Percentiles rank a stretch among this genome's conserved stretches.
phyloP scores from a whole-genome alignment of 2,113 vertebrate genomes.

The Meleagris gallopavo region DNA sequence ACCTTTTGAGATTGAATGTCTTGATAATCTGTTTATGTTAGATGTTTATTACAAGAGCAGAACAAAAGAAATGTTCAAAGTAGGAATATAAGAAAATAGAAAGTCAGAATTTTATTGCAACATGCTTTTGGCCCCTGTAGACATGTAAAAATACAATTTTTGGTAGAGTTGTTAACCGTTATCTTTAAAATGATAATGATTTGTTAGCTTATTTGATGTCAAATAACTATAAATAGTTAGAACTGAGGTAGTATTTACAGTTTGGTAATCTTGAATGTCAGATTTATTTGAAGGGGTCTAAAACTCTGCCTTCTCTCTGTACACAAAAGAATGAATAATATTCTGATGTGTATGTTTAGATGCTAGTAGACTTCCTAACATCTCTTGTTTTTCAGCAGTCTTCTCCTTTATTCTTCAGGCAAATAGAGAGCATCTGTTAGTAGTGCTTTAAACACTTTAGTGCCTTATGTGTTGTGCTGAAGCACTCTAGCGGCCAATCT shows the following conservation, averaged over 20 bases:
- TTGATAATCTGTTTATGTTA: background rate
- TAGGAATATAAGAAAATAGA: background rate
- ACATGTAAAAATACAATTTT: background rate
- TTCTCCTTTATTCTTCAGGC: background rate
- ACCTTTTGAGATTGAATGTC: background rate
- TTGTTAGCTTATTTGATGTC: background rate
- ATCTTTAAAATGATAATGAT: background rate
- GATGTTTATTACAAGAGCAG: background rate
- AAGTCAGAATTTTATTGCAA: background rate
- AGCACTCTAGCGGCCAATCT: conserved; percentile 62
- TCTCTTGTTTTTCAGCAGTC: background rate
- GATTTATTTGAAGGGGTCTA: background rate
- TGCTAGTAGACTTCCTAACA: background rate
- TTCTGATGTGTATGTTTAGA: background rate
- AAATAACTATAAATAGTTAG: too few relatives aligned
- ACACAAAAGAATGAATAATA: background rate
- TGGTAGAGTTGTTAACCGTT: background rate
- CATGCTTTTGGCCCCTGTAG: background rate
- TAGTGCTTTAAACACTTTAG: background rate
- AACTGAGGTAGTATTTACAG: background rate
- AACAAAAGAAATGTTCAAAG: background rate
- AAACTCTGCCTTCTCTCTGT: background rate
- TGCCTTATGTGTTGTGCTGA: background rate
- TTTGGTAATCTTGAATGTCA: background rate
- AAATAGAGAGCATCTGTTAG: background rate